These are phyloP conservation scores for Hystrix brachyura DNA, from an alignment of 2,113 vertebrate species.

Conservation along the genomic window DNA sequence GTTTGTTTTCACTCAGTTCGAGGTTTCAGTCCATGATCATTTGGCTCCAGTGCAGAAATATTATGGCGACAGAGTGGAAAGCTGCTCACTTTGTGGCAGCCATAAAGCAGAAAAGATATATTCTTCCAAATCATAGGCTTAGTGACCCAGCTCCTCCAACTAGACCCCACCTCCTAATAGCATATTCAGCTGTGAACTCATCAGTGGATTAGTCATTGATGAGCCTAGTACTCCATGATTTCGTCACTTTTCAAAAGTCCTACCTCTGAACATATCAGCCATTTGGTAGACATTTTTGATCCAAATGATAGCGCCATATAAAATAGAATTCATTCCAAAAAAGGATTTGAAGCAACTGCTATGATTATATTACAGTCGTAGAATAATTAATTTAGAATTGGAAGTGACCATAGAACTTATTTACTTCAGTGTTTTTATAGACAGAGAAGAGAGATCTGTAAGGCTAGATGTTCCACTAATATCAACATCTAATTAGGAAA, in stretches of 20 bases:
- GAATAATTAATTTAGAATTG: conserved; percentile 33
- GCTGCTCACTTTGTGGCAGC: background rate
- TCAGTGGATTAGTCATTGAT: background rate
- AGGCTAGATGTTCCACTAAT: background rate
- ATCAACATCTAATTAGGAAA: background rate
- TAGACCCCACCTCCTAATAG: background rate
- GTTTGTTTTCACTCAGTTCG: background rate
- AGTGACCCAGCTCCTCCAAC: background rate
- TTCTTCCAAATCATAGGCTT: background rate
- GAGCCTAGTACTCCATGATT: background rate
- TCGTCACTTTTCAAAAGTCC: background rate
- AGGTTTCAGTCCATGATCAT: background rate
- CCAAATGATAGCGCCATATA: background rate
- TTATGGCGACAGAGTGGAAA: background rate
- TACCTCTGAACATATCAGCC: background rate
- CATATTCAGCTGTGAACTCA: background rate
- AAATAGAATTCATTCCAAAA: conserved; percentile 11
- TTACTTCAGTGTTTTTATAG: conserved; percentile 35
- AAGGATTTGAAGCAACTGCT: conserved; percentile 32
- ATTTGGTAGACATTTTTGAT: background rate
- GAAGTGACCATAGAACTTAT: background rate
- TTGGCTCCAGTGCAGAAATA: background rate
- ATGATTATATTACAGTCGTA: background rate
- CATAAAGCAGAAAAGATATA: background rate
- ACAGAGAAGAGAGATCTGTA: background rate